Conservation (phyloP, 2,113 vertebrate genomes). For the Heliornis fulica region DNA sequence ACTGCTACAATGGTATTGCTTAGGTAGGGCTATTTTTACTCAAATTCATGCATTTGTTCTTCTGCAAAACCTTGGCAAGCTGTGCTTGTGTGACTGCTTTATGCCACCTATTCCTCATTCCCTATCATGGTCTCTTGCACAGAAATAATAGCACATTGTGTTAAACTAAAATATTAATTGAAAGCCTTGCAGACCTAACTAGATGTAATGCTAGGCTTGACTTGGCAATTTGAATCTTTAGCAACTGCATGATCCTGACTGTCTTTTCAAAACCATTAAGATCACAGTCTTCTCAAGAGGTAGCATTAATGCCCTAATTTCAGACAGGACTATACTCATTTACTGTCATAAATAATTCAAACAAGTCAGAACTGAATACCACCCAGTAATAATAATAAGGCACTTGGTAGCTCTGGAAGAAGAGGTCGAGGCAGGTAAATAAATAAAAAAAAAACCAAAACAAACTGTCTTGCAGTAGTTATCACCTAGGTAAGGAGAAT, state of each 20-base stretch:
- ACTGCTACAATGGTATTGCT: background rate
- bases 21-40: background rate
- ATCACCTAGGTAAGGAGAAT: background rate
- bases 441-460: too few relatives aligned
- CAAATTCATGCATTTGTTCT: background rate
- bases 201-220: background rate
- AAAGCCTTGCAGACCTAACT: background rate
- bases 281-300: background rate
- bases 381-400: background rate
- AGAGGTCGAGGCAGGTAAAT: too few relatives aligned
- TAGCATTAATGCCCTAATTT: background rate
- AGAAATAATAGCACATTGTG: background rate
- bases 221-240: background rate
- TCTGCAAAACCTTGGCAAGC: background rate
- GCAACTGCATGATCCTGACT: background rate
- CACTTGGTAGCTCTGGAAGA: background rate
- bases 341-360: background rate
- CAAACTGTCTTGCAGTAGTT: too few relatives aligned
- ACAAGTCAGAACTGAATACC: background rate
- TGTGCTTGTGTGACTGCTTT: background rate
- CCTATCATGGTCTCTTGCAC: background rate
- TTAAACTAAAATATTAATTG: background rate
- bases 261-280: background rate
- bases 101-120: background rate
- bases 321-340: background rate